phyloP scores from a whole-genome alignment of 2,113 vertebrate species.

The Melospiza georgiana region DNA sequence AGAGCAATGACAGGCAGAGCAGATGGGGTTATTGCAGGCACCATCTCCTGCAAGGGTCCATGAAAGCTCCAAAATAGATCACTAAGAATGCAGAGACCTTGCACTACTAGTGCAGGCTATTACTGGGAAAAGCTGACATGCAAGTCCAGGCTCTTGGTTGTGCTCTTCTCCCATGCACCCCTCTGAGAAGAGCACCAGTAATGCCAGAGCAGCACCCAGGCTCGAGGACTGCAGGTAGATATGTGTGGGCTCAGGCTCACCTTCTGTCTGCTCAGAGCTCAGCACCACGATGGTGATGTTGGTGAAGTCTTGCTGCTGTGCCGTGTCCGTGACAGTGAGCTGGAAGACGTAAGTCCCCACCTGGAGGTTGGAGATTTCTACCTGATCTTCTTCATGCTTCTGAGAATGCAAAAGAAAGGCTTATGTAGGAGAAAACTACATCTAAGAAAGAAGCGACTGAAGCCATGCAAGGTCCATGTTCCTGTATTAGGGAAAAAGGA shows the following conservation, averaged over 20 bases:
- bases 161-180: neutral
- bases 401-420: conserved; percentile 57
- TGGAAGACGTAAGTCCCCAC: conserved; percentile 86
- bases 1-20: neutral
- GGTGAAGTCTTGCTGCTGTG: conserved; percentile 73
- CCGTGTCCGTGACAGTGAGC: conserved; percentile 77
- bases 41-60: neutral
- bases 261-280: conserved; percentile 85
- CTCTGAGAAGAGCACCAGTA: neutral
- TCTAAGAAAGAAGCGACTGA: neutral
- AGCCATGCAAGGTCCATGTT: neutral
- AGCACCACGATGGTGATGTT: conserved; percentile 86
- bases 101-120: neutral
- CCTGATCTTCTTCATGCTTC: conserved; percentile 72
- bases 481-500: neutral
- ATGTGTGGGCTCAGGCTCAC: conserved; percentile 70
- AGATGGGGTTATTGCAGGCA: neutral
- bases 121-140: neutral
- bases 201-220: neutral
- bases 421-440: neutral
- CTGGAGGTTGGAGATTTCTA: conserved; percentile 83
- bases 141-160: neutral
- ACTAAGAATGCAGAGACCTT: neutral
- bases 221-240: neutral
- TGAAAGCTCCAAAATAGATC: neutral